Conservation (phyloP, 2,797 vertebrate species). For the Periparus ater region DNA sequence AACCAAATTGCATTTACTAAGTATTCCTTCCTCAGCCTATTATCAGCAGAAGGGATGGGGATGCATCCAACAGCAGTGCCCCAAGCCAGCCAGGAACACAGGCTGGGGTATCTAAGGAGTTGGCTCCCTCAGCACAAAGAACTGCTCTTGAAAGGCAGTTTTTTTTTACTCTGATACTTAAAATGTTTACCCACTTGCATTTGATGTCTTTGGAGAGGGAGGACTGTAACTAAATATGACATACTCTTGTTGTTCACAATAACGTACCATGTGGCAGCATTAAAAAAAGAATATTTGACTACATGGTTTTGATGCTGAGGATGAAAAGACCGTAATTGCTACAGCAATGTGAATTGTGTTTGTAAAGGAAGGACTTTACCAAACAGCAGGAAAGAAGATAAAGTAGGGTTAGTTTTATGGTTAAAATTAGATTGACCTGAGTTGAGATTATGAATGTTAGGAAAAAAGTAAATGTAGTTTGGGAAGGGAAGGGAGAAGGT, state of each 20-base stretch:
- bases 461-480: background rate
- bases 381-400: background rate
- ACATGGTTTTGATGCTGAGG: background rate
- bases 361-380: slow-evolving; percentile 8
- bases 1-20: background rate
- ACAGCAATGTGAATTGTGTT: background rate
- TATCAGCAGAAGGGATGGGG: background rate
- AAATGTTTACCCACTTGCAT: background rate
- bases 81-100: background rate
- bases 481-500: slow-evolving; percentile 1
- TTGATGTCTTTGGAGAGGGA: background rate
- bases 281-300: background rate
- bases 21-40: background rate
- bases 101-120: background rate
- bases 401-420: background rate
- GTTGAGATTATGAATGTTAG: background rate
- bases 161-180: background rate
- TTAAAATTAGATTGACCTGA: slow-evolving; percentile 16
- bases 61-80: background rate
- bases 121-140: background rate
- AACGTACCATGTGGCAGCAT: background rate
- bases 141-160: background rate
- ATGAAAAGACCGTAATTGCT: background rate
- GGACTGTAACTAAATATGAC: background rate
- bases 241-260: background rate